A percentile compares a stretch with the other conserved stretches of the same genome.
phyloP scores from a whole-genome alignment of 2,113 vertebrate genomes.

The Salvator merianae region DNA sequence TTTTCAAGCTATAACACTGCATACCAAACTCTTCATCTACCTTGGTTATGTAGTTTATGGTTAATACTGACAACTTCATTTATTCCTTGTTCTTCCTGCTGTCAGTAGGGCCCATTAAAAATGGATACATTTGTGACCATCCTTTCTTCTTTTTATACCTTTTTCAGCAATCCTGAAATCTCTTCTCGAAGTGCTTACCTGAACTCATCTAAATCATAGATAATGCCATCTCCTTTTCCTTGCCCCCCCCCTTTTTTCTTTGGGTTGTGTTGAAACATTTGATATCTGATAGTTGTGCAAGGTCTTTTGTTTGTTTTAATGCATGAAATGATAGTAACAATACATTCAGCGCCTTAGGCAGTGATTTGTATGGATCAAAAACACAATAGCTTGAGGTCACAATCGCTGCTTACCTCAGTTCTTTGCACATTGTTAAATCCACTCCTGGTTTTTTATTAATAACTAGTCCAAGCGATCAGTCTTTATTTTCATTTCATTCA shows the following conservation, averaged over 20 bases:
- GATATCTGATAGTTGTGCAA: not conserved
- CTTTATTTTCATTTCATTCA: constrained; percentile 3
- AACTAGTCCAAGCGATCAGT: constrained; percentile 13
- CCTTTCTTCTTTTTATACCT: not conserved
- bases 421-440: not conserved
- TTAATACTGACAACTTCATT: not conserved
- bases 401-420: constrained; percentile 7
- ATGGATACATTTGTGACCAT: not conserved
- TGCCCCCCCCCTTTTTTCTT: not conserved
- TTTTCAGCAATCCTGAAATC: not conserved
- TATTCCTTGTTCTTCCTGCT: not conserved
- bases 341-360: constrained; percentile 12
- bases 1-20: not conserved
- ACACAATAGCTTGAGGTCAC: constrained; percentile 7
- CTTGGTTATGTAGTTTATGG: not conserved
- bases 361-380: not conserved
- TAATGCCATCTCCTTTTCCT: not conserved
- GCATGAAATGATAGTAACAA: not conserved
- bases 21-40: not conserved
- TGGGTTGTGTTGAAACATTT: not conserved
- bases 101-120: not conserved
- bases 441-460: not conserved
- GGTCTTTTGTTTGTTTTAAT: not conserved
- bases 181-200: constrained; percentile 3
- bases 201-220: not conserved